Base-by-base conservation (phyloP, 2,113 vertebrate species). In the Arothron firmamentum region DNA sequence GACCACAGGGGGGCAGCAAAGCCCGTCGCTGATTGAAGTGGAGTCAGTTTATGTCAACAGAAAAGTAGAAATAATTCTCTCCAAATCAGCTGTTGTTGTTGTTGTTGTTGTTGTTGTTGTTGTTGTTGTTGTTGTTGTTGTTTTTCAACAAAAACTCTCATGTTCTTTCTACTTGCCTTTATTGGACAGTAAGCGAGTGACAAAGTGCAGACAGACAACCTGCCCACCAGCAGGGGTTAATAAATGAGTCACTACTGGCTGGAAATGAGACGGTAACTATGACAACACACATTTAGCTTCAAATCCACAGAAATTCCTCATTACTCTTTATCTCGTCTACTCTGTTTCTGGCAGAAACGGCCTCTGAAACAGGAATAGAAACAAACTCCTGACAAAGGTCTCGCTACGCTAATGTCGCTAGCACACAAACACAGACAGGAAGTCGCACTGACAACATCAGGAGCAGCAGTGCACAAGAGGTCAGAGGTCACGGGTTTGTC, bases 111-210 rank as follows among this genome's bases (percentile, higher is more conserved):
- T 50, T 50, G 25, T 28, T 28, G 3, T 28, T 28, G 3, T 28
- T 28, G 25, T 28, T 10, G 19, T 50, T 50, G 25, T 28, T 28
- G 3, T 28, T 28, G 3, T 28, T 28, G 25, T 28, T 8, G 19
- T 50, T 2, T 38, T 52, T 42, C 15, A 16, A 77, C 38, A 31
- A 47, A 52, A 25, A 38, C 34, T 11, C 6, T 12, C 11, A 38
- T 12, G 58, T 16, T 51, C 54, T 74, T 78, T 81, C 66, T 79
- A 82, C 56, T 69, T 67, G 50, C 65, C 60, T 89, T 90, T 89
- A 90, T 88, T 89, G 78, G 82, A 57, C 52, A 43, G 81, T 87
- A 88, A 59, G 69, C 61, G 65, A 77, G 49, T 19, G 16, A 62
- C 46, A 56, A 25, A 28, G 51, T 56, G 38, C 34, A 52, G 21